Evolutionary conservation across 2,113 vertebrate species (phyloP), one percentile per base, ranked within the genome.

Genomic region (Centropristis striata): DNA sequence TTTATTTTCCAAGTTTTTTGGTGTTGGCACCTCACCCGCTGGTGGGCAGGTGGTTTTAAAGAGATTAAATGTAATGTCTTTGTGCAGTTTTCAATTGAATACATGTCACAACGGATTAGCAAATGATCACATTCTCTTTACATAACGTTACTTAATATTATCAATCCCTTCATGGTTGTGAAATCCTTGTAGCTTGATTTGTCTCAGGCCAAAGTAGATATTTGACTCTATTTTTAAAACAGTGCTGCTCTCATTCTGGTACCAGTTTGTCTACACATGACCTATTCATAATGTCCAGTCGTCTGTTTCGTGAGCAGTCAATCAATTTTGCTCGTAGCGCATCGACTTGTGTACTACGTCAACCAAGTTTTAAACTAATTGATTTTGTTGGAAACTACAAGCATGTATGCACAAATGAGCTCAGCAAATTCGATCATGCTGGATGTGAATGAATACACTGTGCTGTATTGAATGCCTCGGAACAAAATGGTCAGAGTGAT

Each of bases 311-410:
- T 37, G 21, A 74, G 42, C 21, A 71, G 73, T 21, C 59, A 18
- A 58, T 90, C 77, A 77, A 81, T 93, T 65, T 59, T 8, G 41
- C 76, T 58, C 8, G 57, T 75, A 83, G 59, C 61, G 70, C 72
- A 89, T 83, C 5, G 54, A 76, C 42, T 46, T 57, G 12, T 4
- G 5, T 49, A 2, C 83, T 81, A 80, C 65, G 39, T 93, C 86
- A 88, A 39, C n/a, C 23, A 0, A 8, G 54, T 71, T 85, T 88
- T 69, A 47, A 51, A 14, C 51, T 6, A 28, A 86, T 87, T 55
- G 80, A 91, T 85, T 86, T 75, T 28, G 41, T 44, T 44, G 21
- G 59, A 64, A 85, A 84, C 50, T 47, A 51, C 27, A 7, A 58
- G 57, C 53, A 50, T n/a, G 32, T 47, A 23, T 59, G 54, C 46